phyloP scores from a whole-genome alignment of 92 coral and sea anemone species.

The Heteractis magnifica region DNA sequence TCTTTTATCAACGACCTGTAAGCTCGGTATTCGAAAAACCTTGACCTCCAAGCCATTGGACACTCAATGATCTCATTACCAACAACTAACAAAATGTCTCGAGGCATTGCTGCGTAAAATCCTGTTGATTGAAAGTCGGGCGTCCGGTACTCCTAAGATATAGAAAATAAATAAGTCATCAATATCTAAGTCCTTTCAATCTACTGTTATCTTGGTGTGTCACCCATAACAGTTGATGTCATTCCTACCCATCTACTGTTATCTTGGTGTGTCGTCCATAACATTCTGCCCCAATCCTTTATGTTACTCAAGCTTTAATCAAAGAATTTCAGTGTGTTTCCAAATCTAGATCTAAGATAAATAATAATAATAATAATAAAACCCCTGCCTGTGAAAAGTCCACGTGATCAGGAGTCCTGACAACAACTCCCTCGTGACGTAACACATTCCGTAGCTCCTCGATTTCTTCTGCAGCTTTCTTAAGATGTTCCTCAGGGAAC shows the following conservation, averaged over 20 bases:
- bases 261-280: no score
- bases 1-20: constrained; percentile 67
- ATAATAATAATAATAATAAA: no score
- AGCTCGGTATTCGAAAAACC: constrained; percentile 54
- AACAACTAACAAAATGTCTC: background rate
- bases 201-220: no score
- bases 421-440: background rate
- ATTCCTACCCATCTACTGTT: no score
- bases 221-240: no score
- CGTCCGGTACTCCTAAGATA: background rate
- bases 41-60: background rate
- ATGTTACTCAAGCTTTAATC: no score
- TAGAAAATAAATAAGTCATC: no score
- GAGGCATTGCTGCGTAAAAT: background rate
- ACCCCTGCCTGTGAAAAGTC: background rate
- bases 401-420: background rate
- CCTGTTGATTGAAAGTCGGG: background rate
- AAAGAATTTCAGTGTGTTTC: no score
- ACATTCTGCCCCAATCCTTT: no score
- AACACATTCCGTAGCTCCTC: background rate
- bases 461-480: background rate
- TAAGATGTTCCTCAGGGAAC: background rate
- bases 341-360: background rate
- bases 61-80: background rate
- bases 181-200: no score